Conservation (phyloP, 1,140 invertebrate genomes). For the Neodiprion lecontei region DNA sequence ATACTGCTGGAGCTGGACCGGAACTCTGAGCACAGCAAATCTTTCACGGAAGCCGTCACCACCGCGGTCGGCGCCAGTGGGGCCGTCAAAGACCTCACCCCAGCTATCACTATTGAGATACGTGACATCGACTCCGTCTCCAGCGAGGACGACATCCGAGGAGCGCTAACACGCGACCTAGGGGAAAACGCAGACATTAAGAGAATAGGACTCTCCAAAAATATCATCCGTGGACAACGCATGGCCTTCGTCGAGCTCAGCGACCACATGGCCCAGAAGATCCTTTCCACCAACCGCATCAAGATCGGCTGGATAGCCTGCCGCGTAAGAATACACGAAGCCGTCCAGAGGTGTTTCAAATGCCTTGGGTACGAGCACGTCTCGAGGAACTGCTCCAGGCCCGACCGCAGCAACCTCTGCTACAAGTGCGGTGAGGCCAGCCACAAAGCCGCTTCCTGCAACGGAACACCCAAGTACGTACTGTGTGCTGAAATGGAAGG, state of each 20-base stretch:
- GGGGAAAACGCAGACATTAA: background rate
- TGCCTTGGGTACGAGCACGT: constrained; percentile 19
- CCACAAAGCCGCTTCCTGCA: constrained; percentile 18
- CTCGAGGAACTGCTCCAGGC: constrained; percentile 6
- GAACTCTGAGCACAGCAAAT: background rate
- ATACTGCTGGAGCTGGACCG: constrained; percentile 13
- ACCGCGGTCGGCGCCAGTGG: constrained; percentile 13
- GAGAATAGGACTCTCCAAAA: background rate
- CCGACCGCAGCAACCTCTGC: constrained; percentile 16
- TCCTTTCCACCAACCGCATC: background rate
- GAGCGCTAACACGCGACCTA: background rate
- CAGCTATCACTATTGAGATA: background rate
- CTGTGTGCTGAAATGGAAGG: background rate
- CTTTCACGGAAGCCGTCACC: constrained; percentile 7
- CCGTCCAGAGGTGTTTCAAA: background rate
- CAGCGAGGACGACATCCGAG: background rate
- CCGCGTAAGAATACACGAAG: constrained; percentile 4
- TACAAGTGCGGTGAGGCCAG: constrained; percentile 16
- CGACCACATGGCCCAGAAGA: background rate
- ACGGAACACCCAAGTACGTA: background rate
- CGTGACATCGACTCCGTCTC: constrained; percentile 1
- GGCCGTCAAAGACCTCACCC: background rate
- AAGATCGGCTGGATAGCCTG: constrained; percentile 16
- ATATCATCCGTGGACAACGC: background rate
- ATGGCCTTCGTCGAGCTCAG: background rate